Conservation (phyloP, 2,113 vertebrate genomes). For the Myotis davidii region DNA sequence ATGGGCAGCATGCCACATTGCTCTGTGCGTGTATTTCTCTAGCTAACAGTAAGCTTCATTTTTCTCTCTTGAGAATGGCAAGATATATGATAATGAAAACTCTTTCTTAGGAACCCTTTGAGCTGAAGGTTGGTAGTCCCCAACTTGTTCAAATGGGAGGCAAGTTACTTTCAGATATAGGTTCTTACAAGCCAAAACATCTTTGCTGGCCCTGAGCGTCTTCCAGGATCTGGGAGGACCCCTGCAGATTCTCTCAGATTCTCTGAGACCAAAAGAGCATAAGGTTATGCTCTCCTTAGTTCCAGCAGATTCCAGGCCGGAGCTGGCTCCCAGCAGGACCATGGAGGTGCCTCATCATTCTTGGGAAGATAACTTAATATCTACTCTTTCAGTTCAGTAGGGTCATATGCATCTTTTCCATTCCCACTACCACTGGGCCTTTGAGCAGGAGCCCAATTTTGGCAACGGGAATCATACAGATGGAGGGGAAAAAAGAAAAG, state of each 20-base stretch:
- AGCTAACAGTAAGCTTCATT: neutral
- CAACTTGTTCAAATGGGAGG: neutral
- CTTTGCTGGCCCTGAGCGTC: neutral
- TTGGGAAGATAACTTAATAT: neutral
- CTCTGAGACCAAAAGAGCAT: neutral
- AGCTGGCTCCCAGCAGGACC: neutral
- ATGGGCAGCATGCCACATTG: neutral
- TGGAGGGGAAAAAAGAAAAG: neutral
- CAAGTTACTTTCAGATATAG: neutral
- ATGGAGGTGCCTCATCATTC: neutral
- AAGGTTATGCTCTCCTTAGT: neutral
- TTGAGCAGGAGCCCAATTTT: neutral
- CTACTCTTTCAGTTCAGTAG: neutral
- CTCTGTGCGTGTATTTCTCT: neutral
- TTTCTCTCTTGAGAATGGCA: neutral
- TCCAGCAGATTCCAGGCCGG: neutral
- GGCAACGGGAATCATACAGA: neutral
- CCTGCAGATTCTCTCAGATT: neutral
- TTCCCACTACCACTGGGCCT: neutral
- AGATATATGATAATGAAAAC: neutral
- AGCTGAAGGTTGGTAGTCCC: neutral
- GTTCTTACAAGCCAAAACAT: neutral
- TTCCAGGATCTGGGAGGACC: neutral
- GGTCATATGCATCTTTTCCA: neutral
- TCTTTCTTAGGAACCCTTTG: neutral